These are phyloP conservation scores for Lichenostomus cassidix DNA, from an alignment of 2,113 vertebrate genomes.

Conservation along the genomic window DNA sequence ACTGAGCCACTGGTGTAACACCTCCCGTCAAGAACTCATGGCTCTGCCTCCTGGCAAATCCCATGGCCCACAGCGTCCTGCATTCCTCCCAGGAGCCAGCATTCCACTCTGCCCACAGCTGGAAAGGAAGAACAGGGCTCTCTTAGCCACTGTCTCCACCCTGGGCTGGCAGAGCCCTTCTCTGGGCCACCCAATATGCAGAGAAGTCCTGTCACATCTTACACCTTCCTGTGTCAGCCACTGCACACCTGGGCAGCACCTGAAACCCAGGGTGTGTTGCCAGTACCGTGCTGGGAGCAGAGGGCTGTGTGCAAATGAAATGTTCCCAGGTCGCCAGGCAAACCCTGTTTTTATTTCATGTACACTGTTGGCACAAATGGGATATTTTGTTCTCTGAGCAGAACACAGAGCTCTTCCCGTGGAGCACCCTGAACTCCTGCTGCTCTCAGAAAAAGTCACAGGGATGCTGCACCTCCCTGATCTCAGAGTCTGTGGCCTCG, in stretches of 20 bases:
- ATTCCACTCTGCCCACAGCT: background rate
- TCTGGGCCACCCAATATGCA: background rate
- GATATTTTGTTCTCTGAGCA: slow-evolving; percentile 13
- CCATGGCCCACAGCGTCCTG: fast-evolving
- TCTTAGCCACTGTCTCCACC: background rate
- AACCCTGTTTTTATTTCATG: background rate
- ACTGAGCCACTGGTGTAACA: background rate
- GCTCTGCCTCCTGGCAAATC: background rate
- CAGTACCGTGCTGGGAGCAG: background rate
- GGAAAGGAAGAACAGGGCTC: background rate
- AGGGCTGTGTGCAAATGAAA: background rate
- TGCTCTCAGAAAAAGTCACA: background rate
- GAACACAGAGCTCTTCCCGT: slow-evolving; percentile 21
- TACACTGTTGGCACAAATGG: background rate
- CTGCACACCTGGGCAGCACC: background rate
- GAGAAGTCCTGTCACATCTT: background rate
- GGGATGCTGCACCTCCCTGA: background rate
- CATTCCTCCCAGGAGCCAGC: background rate
- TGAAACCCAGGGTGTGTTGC: background rate
- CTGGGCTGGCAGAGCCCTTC: background rate
- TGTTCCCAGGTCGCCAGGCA: background rate
- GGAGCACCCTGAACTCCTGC: background rate
- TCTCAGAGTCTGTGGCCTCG: background rate
- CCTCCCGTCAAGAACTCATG: background rate
- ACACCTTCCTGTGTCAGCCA: background rate